Base-by-base conservation (phyloP, 2,888 invertebrate species). In the Drosophila nigricruria region DNA sequence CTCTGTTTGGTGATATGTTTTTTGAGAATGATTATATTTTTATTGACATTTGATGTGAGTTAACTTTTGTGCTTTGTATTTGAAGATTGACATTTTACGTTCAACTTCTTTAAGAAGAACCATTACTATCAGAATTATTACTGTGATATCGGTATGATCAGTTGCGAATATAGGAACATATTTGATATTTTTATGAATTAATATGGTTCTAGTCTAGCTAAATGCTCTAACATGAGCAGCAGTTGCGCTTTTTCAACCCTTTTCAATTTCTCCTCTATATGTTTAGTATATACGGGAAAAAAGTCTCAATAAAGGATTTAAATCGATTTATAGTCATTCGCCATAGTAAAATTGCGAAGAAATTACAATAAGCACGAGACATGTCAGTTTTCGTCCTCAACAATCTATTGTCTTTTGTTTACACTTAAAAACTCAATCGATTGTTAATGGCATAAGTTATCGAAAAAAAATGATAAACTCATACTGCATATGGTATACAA, bases 1-100 rank as follows among this genome's bases (percentile, higher is more conserved):
- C 49, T 32, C 32, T 32, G 30, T 32, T 50, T 50, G 20, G 32
- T 50, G 50, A 50, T 32, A 3, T 50, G 5, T 50, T 50, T 50
- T 50, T 50, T 32, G 12, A 50, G 50, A 50, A 32, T 50, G 16
- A 32, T 3, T 20, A 20, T 32, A 5, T 50, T 20, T 8, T 14
- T 0, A 14, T 20, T 32, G 50, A 50, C 32, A 20, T 14, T 32
- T 20, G 30, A 4, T 1, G 8, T 20, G 8, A 8, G 32, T 20
- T 1, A 9, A 50, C 42, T 20, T 42, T 20, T 14, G 42, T 42
- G 12, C 14, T 36, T 0, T 34, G 4, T 14, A n/a, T n/a, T 34
- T 34, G 3, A 14, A 8, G 16, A 6, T 38, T 8, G 38, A 38
- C n/a, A 2, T 38, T 8, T 8, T 36, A 6, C 5, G 36, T 8